Conservation (phyloP, 2,888 invertebrate species). For the Molanna angustata region DNA sequence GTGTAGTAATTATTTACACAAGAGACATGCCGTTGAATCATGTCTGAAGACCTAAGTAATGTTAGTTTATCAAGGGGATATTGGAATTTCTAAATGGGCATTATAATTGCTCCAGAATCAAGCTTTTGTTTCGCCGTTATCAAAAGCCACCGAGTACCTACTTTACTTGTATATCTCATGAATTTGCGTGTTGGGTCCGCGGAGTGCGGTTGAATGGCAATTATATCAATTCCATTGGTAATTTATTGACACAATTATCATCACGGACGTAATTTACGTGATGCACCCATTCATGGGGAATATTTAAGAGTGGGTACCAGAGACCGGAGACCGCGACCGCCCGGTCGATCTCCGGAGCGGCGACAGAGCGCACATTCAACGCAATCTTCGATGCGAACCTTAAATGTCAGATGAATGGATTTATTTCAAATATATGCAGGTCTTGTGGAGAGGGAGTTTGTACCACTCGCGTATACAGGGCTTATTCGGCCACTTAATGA, state of each 20-base stretch:
- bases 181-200: slow-evolving; percentile 11
- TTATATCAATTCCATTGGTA: slow-evolving; percentile 21
- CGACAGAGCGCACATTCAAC: neutral
- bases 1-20: too few species aligned
- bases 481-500: slow-evolving; percentile 27
- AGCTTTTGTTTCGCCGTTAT: neutral
- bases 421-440: slow-evolving; percentile 31
- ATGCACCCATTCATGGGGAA: slow-evolving; percentile 5
- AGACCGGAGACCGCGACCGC: slow-evolving; percentile 1
- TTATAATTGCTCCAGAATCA: slow-evolving; percentile 2
- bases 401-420: slow-evolving; percentile 29
- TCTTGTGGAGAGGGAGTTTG: slow-evolving; percentile 5
- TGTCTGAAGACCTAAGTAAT: too few species aligned
- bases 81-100: too few species aligned
- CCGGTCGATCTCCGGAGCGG: neutral
- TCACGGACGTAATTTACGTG: slow-evolving; percentile 17
- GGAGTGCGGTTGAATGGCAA: slow-evolving; percentile 19
- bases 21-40: too few species aligned
- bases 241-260: slow-evolving; percentile 23
- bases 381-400: slow-evolving; percentile 13
- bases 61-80: too few species aligned
- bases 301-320: slow-evolving; percentile 7
- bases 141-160: slow-evolving; percentile 5
- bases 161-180: slow-evolving; percentile 9
- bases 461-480: slow-evolving; percentile 5